These are phyloP conservation scores for Eilema caniola DNA, from an alignment of 2,888 invertebrate genomes.

Conservation along the genomic window DNA sequence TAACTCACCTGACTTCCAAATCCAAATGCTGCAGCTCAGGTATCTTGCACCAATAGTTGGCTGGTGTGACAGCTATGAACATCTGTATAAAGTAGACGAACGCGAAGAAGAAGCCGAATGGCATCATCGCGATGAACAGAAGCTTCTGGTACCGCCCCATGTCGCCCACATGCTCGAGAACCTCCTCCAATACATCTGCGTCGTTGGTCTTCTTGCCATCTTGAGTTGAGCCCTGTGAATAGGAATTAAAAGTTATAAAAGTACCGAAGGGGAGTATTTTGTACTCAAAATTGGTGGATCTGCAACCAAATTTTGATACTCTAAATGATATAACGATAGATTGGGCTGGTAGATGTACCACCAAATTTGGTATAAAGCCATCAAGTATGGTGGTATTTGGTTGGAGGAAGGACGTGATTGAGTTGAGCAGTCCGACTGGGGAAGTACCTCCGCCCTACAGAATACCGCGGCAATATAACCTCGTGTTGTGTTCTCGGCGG, in stretches of 20 bases:
- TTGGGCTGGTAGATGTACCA: no score
- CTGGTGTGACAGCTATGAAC: conserved; percentile 77
- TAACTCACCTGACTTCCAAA: conserved; percentile 65
- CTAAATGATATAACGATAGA: no score
- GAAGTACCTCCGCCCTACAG: no score
- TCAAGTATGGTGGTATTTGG: no score
- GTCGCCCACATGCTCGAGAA: conserved; percentile 74
- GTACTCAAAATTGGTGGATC: no score
- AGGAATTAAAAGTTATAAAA: not conserved
- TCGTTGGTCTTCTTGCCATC: conserved; percentile 38
- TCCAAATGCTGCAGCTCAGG: conserved; percentile 71
- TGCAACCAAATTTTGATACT: no score
- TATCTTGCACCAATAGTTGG: conserved; percentile 75
- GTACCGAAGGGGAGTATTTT: no score
- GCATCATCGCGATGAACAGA: conserved; percentile 73
- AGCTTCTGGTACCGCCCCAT: conserved; percentile 77
- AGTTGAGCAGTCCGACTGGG: no score
- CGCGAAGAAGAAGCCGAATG: conserved; percentile 77
- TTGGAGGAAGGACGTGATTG: no score
- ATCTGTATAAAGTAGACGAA: conserved; percentile 80
- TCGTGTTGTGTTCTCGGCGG: no score
- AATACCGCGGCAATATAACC: no score
- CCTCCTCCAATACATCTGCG: conserved; percentile 66
- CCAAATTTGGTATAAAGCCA: no score
- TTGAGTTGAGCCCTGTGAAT: conserved; percentile 31